These are phyloP conservation scores for Aphrocallistes beatrix DNA, from an alignment of 37 sponge, comb jelly and placozoan genomes.

Conservation along the genomic window DNA sequence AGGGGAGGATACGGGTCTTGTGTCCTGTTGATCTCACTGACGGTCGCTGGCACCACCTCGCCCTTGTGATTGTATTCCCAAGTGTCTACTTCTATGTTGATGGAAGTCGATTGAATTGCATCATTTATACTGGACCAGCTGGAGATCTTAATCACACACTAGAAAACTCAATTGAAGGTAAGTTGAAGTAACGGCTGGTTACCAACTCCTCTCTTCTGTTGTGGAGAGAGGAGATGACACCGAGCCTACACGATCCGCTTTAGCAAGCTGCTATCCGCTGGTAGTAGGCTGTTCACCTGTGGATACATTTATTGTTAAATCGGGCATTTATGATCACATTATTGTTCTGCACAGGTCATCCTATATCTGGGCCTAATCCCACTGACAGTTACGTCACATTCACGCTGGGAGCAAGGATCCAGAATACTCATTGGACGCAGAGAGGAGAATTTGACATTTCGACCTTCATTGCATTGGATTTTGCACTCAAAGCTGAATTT, in stretches of 20 bases:
- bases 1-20: background rate
- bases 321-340: background rate
- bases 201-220: constrained; percentile 7
- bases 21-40: constrained; percentile 1
- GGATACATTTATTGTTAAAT: background rate
- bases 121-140: background rate
- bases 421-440: constrained; percentile 9
- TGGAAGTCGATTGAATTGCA: background rate
- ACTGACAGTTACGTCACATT: background rate
- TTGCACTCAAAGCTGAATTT: background rate
- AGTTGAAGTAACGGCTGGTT: background rate
- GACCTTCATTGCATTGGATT: background rate
- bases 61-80: background rate
- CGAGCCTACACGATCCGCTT: background rate
- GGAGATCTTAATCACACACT: background rate
- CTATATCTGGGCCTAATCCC: background rate
- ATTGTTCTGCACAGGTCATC: background rate
- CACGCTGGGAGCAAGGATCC: constrained; percentile 4
- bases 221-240: constrained; percentile 5
- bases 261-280: background rate
- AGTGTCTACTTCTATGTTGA: background rate
- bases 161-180: background rate
- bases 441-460: background rate
- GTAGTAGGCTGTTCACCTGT: constrained; percentile 2
- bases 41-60: background rate